phyloP scores from a whole-genome alignment of 2,797 vertebrate species.

The Rallus crepitans region DNA sequence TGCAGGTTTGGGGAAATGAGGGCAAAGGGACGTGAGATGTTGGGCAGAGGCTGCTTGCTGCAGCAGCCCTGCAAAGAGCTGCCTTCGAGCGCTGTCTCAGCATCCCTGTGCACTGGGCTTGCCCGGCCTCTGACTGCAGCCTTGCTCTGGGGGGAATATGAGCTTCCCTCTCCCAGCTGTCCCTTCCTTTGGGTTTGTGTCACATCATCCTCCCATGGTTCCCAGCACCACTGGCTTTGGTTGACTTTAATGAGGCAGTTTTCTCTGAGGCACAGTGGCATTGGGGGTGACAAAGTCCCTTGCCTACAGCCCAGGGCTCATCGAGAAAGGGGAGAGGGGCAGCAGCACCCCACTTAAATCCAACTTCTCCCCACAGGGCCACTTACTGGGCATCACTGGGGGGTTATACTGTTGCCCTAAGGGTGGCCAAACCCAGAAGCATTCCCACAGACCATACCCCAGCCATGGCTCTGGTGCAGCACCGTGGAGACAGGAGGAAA shows the following conservation, averaged over 20 bases:
- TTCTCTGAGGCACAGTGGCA: background rate
- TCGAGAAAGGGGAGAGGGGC: fast-evolving
- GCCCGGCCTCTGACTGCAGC: background rate
- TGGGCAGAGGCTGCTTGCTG: fast-evolving
- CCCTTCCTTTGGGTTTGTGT: slow-evolving; percentile 4
- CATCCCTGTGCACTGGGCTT: fast-evolving
- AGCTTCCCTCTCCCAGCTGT: background rate
- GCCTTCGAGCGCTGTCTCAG: background rate
- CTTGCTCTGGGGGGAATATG: background rate
- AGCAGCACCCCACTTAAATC: background rate
- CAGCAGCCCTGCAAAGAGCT: background rate
- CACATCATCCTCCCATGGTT: background rate
- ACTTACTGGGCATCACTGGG: fast-evolving
- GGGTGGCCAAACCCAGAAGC: background rate
- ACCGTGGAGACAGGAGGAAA: background rate
- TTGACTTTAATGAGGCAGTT: background rate
- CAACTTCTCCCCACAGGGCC: background rate
- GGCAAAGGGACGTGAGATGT: background rate
- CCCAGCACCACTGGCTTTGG: background rate
- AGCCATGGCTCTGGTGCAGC: background rate
- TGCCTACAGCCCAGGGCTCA: background rate
- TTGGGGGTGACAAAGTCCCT: background rate
- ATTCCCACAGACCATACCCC: fast-evolving
- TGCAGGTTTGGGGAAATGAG: background rate
- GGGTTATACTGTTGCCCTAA: fast-evolving